Evolutionary conservation across 92 coral and sea anemone genomes (phyloP).

Genomic region (Paramuricea clavata): DNA sequence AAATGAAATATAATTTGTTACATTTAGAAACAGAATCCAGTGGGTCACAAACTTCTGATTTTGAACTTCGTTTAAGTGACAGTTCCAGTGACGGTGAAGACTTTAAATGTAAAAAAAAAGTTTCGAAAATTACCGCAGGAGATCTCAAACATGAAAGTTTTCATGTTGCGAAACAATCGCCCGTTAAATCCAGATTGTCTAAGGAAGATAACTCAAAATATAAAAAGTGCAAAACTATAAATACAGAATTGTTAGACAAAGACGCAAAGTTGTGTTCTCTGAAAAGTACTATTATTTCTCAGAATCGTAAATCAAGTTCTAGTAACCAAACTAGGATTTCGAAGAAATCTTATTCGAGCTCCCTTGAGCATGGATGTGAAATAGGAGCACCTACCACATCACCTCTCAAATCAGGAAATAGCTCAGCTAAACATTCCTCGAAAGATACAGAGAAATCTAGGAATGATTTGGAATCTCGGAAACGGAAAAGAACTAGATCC

Average conservation of each 20-base stretch:
- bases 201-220: not conserved
- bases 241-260: not conserved
- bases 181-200: not conserved
- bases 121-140: not conserved
- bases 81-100: conserved; percentile 30
- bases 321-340: not conserved
- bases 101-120: not conserved
- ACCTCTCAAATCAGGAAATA: not conserved
- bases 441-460: not conserved
- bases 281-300: not conserved
- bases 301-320: not conserved
- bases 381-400: not conserved
- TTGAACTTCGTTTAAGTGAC: conserved; percentile 45
- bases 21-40: not conserved
- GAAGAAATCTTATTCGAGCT: not conserved
- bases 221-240: not conserved
- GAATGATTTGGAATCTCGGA: conserved; percentile 1
- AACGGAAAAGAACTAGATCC: conserved; percentile 15
- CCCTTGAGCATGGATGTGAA: not conserved
- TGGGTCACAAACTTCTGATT: conserved; percentile 39
- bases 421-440: not conserved
- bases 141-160: conserved; percentile 1
- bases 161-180: not conserved
- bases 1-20: not conserved
- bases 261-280: not conserved